These are phyloP conservation scores for Porites lobata DNA, from an alignment of 92 coral and sea anemone genomes.

Conservation along the genomic window DNA sequence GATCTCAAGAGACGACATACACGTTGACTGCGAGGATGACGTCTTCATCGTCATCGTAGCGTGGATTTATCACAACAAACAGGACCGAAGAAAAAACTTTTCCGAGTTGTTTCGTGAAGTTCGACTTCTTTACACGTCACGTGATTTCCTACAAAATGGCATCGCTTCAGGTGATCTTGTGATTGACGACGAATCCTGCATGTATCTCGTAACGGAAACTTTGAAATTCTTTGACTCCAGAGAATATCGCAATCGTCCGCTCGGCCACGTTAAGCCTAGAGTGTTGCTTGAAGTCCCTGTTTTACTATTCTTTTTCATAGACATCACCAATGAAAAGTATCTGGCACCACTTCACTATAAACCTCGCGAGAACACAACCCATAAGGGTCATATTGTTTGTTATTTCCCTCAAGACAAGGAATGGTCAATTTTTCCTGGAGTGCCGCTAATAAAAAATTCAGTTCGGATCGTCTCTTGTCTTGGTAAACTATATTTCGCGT, in stretches of 20 bases:
- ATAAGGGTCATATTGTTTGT: not conserved
- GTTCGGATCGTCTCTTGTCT: not conserved
- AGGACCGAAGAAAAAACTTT: too few species aligned
- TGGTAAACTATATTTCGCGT: not conserved
- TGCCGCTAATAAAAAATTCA: not conserved
- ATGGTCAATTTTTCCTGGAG: not conserved
- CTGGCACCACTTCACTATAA: too few species aligned
- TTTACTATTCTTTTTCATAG: not conserved
- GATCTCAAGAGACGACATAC: not conserved
- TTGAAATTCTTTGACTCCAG: not conserved
- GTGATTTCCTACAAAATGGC: not conserved
- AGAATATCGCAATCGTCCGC: not conserved
- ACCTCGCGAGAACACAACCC: not conserved
- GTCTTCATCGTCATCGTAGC: not conserved
- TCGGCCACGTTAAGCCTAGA: not conserved
- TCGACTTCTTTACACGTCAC: not conserved
- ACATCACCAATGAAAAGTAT: too few species aligned
- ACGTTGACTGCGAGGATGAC: not conserved
- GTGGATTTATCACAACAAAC: too few species aligned
- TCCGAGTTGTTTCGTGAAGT: not conserved
- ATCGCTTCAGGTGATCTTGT: not conserved
- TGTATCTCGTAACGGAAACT: not conserved
- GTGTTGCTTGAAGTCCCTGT: not conserved
- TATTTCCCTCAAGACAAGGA: not conserved
- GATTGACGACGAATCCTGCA: not conserved